Conservation (phyloP, 2,113 vertebrate genomes). For the Cisticola juncidis region DNA sequence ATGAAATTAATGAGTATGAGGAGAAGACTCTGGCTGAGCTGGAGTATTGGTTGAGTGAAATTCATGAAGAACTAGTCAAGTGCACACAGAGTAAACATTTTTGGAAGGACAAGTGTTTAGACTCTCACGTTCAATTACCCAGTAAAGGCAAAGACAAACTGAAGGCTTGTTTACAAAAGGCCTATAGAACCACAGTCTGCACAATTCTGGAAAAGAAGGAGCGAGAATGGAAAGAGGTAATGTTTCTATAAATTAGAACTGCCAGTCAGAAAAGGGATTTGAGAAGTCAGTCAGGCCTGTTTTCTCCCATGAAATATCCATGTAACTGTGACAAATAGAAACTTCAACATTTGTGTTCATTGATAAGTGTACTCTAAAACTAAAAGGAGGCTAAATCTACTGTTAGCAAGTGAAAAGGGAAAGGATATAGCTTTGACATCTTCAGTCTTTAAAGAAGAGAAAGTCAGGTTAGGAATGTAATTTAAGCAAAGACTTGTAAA, state of each 20-base stretch:
- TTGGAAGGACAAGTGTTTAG: slow-evolving; percentile 23
- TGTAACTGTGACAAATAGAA: neutral
- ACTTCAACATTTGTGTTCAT: neutral
- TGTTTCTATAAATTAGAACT: neutral
- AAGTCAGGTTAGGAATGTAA: neutral
- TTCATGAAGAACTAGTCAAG: slow-evolving; percentile 65
- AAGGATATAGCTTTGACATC: neutral
- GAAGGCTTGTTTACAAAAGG: slow-evolving; percentile 70
- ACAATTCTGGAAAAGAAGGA: slow-evolving; percentile 68
- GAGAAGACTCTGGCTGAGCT: slow-evolving; percentile 77
- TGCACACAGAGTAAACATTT: neutral
- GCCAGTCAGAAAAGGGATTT: neutral
- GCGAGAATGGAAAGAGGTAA: slow-evolving; percentile 81
- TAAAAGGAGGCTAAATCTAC: neutral
- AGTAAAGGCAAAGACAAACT: slow-evolving; percentile 64
- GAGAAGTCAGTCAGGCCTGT: neutral
- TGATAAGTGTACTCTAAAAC: neutral
- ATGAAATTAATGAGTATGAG: slow-evolving; percentile 67
- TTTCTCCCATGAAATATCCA: neutral
- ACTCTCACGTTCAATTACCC: neutral
- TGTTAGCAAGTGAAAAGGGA: neutral
- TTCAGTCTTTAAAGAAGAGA: neutral
- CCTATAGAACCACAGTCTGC: slow-evolving; percentile 68
- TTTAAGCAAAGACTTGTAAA: neutral
- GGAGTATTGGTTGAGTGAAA: slow-evolving; percentile 71